A percentile compares a stretch with the other conserved stretches of the same genome.
Conservation (phyloP, 2,888 invertebrate species). For the Apodemia mormo region DNA sequence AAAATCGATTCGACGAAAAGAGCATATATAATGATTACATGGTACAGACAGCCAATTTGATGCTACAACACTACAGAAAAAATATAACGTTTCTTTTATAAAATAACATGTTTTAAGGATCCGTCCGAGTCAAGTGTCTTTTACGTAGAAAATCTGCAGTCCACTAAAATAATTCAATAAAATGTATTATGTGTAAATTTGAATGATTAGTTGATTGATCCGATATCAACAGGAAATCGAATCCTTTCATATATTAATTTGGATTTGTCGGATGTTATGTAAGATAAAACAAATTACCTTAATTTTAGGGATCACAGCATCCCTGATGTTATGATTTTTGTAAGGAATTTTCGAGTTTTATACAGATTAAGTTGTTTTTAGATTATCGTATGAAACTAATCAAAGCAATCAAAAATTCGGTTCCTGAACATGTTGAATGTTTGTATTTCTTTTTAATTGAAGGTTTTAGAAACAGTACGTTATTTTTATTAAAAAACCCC, state of each 20-base stretch:
- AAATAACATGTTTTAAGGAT: background rate
- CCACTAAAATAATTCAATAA: background rate
- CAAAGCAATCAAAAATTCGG: no score
- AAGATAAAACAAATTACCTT: no score
- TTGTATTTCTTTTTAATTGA: background rate
- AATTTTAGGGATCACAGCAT: no score
- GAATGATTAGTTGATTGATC: background rate
- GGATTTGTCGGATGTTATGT: no score
- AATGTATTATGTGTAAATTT: background rate
- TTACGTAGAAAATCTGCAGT: constrained; percentile 6
- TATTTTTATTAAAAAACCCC: background rate
- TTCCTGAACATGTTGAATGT: no score
- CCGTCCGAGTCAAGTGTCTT: constrained; percentile 7
- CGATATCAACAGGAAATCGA: background rate
- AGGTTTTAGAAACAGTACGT: background rate
- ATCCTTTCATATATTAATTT: no score
- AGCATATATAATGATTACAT: constrained; percentile 34
- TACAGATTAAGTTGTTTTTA: no score
- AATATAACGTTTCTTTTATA: constrained; percentile 9
- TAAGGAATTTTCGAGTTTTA: no score
- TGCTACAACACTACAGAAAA: constrained; percentile 38
- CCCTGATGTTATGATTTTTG: no score
- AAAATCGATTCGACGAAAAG: constrained; percentile 29
- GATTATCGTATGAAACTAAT: no score
- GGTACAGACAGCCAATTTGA: constrained; percentile 60